Percentiles rank a stretch among this genome's conserved stretches.
Conservation (phyloP, 1,140 invertebrate species). For the Drosophila ananassae region DNA sequence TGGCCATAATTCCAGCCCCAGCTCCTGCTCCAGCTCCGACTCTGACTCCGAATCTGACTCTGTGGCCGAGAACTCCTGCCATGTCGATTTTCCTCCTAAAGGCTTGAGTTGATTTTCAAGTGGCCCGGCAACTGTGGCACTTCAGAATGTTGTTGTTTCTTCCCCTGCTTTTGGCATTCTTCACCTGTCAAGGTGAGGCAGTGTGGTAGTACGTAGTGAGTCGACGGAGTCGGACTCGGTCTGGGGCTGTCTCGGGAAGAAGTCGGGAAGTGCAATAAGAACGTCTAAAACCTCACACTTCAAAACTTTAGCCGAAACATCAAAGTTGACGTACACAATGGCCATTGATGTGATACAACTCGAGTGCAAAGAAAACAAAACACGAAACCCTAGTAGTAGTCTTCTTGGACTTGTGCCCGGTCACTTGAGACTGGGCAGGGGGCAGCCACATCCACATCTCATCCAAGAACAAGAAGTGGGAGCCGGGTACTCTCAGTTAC, state of each 20-base stretch:
- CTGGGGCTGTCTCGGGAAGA: conserved; percentile 6
- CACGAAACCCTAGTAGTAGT: conserved; percentile 71
- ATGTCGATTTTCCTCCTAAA: conserved; percentile 78
- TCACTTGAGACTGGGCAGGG: conserved; percentile 9
- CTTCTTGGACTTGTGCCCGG: conserved; percentile 40
- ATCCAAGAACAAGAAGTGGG: conserved; percentile 18
- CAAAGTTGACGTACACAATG: conserved; percentile 83
- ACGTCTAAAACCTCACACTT: conserved; percentile 82
- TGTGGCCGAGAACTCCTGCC: conserved; percentile 50
- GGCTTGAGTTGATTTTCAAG: conserved; percentile 76
- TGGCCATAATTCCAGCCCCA: conserved; percentile 23
- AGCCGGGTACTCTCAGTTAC: conserved; percentile 10
- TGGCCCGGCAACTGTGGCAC: conserved; percentile 67
- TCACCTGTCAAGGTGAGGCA: conserved; percentile 74
- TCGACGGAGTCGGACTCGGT: too few relatives aligned
- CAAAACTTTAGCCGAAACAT: conserved; percentile 82
- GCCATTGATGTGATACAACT: conserved; percentile 82
- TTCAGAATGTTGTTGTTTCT: conserved; percentile 46
- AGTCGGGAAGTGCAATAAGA: conserved; percentile 75
- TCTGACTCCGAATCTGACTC: conserved; percentile 17
- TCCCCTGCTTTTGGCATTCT: conserved; percentile 70
- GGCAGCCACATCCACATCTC: not conserved
- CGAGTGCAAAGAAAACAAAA: conserved; percentile 83
- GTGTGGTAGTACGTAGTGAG: not conserved
- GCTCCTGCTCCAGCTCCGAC: not conserved